These are phyloP conservation scores for Heliopora coerulea DNA, from an alignment of 92 coral and sea anemone species.

Conservation along the genomic window DNA sequence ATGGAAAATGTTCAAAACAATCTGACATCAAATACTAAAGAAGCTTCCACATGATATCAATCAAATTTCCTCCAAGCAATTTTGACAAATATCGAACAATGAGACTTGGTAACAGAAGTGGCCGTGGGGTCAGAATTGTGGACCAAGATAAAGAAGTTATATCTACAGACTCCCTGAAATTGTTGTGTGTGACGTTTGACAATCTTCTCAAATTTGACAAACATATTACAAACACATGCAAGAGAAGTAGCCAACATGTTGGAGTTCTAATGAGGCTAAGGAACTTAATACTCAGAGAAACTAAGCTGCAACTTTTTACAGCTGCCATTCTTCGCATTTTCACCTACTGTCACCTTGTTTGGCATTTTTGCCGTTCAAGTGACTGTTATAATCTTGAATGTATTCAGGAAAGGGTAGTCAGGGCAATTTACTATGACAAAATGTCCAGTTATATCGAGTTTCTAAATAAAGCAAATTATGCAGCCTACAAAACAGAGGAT, in stretches of 20 bases:
- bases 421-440: slow-evolving; percentile 41
- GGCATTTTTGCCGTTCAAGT: slow-evolving; percentile 42
- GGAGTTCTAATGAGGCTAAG: slow-evolving; percentile 40
- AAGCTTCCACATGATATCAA: too few species aligned
- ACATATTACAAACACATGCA: slow-evolving; percentile 21
- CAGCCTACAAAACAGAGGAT: too few species aligned
- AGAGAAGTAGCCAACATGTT: slow-evolving; percentile 24
- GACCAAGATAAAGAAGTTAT: too few species aligned
- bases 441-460: slow-evolving; percentile 10
- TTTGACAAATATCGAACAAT: too few species aligned
- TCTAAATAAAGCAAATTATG: too few species aligned
- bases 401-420: slow-evolving; percentile 32
- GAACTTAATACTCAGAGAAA: slow-evolving; percentile 18
- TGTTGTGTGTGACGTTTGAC: slow-evolving; percentile 30
- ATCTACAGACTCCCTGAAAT: too few species aligned
- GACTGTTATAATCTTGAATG: slow-evolving; percentile 30
- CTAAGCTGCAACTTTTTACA: slow-evolving; percentile 40
- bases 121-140: too few species aligned
- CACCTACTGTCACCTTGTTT: slow-evolving; percentile 29
- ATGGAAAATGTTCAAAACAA: too few species aligned
- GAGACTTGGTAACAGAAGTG: too few species aligned
- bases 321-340: slow-evolving; percentile 38
- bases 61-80: too few species aligned
- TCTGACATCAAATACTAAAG: too few species aligned
- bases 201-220: slow-evolving; percentile 14